Evolutionary conservation across 2,797 vertebrate genomes (phyloP), one percentile per base, ranked within the genome.

Genomic region (Ataeniobius toweri): DNA sequence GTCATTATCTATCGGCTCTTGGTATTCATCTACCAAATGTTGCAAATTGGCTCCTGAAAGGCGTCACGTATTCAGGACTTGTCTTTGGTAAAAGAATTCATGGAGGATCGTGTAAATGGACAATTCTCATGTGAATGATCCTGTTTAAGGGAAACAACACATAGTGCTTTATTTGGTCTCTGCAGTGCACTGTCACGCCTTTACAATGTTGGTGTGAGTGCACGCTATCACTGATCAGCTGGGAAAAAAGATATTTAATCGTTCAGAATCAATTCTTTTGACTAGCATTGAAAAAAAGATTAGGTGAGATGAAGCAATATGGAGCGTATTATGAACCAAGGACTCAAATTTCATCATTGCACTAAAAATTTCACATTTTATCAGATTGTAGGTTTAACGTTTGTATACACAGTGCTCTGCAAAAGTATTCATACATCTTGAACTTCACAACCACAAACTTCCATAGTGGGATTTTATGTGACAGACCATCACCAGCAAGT

Each of bases 31-130:
- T 90, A 85, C 71, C 88, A 75, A 91, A 93, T 93, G 89, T 92
- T 92, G 93, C 89, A 93, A 93, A 94, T 94, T 94, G 93, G 93
- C 93, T 94, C 87, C 88, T 88, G 91, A 94, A 92, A 93, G 87
- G 89, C 91, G 77, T 92, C 91, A 90, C 87, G 89, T 51, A 89
- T 89, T 88, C 90, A 83, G 81, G 46, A 86, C 91, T 89, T 73
- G 86, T 91, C 91, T 92, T 89, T 90, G 89, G 85, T 83, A 76
- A 89, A 92, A 90, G 88, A 87, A 91, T 93, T 92, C 89, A 92
- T 86, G 89, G 90, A 83, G 91, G 91, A 93, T 93, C 85, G 91
- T 85, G 80, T 90, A 88, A 89, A 86, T 55, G 56, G 84, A 73
- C 78, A 87, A 86, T 91, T 87, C 74, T 80, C 77, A 86, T 80